A percentile compares a stretch with the other conserved stretches of the same genome.
Evolutionary conservation across 2,113 vertebrate species (phyloP).

Genomic region (Otolemur garnettii): DNA sequence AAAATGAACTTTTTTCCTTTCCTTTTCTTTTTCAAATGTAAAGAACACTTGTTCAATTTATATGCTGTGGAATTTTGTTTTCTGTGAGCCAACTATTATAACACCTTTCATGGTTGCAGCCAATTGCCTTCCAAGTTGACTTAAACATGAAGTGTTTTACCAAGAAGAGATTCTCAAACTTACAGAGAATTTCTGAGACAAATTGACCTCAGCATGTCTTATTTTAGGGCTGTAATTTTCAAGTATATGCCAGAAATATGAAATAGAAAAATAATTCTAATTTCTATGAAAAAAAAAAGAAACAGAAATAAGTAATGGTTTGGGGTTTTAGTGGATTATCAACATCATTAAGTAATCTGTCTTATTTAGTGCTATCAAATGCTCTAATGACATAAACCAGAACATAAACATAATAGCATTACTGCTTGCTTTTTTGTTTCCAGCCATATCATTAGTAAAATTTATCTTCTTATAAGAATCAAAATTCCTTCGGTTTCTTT

Average conservation of each 20-base stretch:
- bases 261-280: neutral
- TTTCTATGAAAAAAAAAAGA: constrained; percentile 47
- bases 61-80: neutral
- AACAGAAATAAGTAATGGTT: constrained; percentile 38
- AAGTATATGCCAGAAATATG: constrained; percentile 37
- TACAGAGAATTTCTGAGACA: neutral
- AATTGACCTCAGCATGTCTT: constrained; percentile 22
- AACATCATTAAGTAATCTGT: constrained; percentile 39
- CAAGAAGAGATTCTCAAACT: neutral
- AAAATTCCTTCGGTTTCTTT: constrained; percentile 8
- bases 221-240: constrained; percentile 35
- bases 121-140: neutral
- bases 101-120: neutral
- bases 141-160: neutral
- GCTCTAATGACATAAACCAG: neutral
- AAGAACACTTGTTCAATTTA: neutral
- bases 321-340: constrained; percentile 11
- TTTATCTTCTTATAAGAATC: neutral
- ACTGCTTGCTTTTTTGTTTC: neutral
- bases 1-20: neutral
- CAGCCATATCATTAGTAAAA: constrained; percentile 31
- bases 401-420: neutral
- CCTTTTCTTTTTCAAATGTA: neutral
- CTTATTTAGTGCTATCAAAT: constrained; percentile 43
- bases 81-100: neutral